These are phyloP conservation scores for Dromaius novaehollandiae DNA, from an alignment of 2,113 vertebrate species.

Conservation along the genomic window DNA sequence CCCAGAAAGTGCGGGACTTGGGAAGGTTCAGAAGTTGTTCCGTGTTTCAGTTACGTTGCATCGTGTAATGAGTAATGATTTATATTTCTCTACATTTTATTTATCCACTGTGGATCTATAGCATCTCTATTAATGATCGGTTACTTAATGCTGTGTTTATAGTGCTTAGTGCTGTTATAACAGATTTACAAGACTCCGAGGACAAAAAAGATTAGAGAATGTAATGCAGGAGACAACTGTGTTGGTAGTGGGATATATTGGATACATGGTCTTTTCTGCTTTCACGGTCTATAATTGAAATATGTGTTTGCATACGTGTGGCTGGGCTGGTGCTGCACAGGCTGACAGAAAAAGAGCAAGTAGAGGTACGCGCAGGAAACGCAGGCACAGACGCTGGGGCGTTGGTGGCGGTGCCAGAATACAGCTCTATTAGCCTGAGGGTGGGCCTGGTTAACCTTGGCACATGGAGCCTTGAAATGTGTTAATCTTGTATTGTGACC, in stretches of 20 bases:
- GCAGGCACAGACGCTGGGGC: rapidly evolving
- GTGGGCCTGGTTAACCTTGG: background rate
- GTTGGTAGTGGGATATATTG: background rate
- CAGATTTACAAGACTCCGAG: background rate
- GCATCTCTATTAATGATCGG: background rate
- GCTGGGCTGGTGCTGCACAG: background rate
- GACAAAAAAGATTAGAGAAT: background rate
- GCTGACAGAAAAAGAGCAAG: background rate
- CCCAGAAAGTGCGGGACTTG: background rate
- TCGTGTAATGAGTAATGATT: background rate
- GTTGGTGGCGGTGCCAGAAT: background rate
- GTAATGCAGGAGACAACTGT: background rate
- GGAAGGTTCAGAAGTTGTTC: background rate
- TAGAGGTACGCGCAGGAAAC: background rate
- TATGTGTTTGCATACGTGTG: background rate
- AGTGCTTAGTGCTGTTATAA: background rate
- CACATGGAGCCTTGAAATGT: background rate
- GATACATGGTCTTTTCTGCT: background rate
- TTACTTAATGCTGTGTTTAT: background rate
- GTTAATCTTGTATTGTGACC: background rate
- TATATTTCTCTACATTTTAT: background rate
- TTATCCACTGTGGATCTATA: background rate
- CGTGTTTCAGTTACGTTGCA: background rate
- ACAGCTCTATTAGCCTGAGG: background rate
- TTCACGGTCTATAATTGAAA: background rate